Evolutionary conservation across 2,113 vertebrate genomes (phyloP).

Genomic region (Salvator merianae): DNA sequence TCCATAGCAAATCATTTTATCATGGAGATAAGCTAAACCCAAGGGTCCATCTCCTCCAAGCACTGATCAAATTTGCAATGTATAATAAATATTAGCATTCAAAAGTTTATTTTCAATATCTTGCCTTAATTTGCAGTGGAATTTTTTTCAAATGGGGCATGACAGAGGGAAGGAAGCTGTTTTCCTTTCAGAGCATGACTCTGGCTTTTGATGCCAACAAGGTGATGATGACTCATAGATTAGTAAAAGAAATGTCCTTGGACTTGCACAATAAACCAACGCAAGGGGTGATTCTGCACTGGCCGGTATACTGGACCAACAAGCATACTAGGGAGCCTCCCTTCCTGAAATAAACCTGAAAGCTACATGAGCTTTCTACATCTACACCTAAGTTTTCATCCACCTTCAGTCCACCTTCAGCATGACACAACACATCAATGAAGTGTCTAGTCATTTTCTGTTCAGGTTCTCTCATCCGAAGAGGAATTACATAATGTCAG

Average conservation of each 20-base stretch:
- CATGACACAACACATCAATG: too few relatives aligned
- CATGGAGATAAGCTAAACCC: not conserved
- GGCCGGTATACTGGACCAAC: too few relatives aligned
- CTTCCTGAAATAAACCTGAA: too few relatives aligned
- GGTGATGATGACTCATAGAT: not conserved
- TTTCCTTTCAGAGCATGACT: not conserved
- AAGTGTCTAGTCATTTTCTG: too few relatives aligned
- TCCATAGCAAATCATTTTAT: not conserved
- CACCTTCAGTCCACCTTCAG: too few relatives aligned
- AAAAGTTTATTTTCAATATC: not conserved
- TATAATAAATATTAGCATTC: not conserved
- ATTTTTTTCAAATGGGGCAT: not conserved
- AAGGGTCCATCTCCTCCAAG: not conserved
- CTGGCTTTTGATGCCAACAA: not conserved
- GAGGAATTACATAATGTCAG: not conserved
- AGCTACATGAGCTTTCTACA: too few relatives aligned
- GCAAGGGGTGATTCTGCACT: too few relatives aligned
- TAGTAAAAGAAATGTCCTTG: too few relatives aligned
- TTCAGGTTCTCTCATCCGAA: too few relatives aligned
- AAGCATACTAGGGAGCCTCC: too few relatives aligned
- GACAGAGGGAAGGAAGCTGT: not conserved
- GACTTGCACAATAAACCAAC: too few relatives aligned
- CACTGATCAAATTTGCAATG: not conserved
- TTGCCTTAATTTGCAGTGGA: not conserved
- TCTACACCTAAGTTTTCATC: too few relatives aligned